Evolutionary conservation across 37 sponge, comb jelly and placozoan species (phyloP), one percentile per base, ranked within the genome.

Genomic region (Aplysina aerophoba): DNA sequence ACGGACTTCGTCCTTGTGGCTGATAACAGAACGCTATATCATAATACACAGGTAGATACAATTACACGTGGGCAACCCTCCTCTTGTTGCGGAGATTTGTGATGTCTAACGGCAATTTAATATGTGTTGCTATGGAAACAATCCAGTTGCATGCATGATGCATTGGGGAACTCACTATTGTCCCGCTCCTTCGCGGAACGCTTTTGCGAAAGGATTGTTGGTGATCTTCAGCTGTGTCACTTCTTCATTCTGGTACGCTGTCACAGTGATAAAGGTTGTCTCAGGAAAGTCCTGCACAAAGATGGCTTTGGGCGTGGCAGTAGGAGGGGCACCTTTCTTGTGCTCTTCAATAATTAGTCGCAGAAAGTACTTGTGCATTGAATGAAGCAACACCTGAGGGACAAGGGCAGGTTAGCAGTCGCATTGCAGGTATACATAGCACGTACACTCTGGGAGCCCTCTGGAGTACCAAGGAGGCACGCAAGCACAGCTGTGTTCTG

Each of bases 141-240:
- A 44, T 44, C 6, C 50, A 3, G 50, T 44, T 44, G 50, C 8
- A 8, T 44, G 6, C 8, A n/a, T n/a, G n/a, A n/a, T 4, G 25
- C 8, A 30, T 8, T 64, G 30, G 25, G 5, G 5, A 20, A 81
- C 92, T 86, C 83, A 93, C 93, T 85, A 66, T 60, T 93, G 89
- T 24, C 84, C 81, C 25, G 90, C 63, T 62, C 55, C 89, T 36
- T 95, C 95, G 54, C 92, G 65, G 85, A 95, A 95, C 55, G 95
- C 95, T 53, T 95, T 95, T 63, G 95, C 95, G 85, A 91, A 95
- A 40, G 95, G 95, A 65, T 95, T 95, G 81, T 91, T 95, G 44
- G 89, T 75, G 63, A 95, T 95, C 56, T 95, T 95, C 59, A 95
- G 66, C 67, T 95, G 95, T 4, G 95, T 95, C 11, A 95, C 92